A percentile compares a stretch with the other conserved stretches of the same genome.
phyloP scores from a whole-genome alignment of 2,113 vertebrate species.

The Coptodon bakossiorum region DNA sequence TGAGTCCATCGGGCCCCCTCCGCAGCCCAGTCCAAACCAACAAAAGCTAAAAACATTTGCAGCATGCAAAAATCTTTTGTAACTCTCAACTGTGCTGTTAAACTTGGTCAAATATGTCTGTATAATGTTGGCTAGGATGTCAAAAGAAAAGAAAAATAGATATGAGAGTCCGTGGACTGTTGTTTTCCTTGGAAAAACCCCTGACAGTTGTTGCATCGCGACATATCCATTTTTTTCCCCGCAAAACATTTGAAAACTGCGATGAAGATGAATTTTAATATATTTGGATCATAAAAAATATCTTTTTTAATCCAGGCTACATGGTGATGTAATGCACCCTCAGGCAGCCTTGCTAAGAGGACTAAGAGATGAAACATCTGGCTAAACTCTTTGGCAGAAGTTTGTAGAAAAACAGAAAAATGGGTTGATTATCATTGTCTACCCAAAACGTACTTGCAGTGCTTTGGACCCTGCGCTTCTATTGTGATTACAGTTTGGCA shows the following conservation, averaged over 20 bases:
- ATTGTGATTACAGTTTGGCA: background rate
- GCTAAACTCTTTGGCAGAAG: background rate
- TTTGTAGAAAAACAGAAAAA: background rate
- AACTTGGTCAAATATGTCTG: background rate
- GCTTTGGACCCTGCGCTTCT: background rate
- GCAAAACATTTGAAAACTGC: background rate
- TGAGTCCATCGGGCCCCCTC: background rate
- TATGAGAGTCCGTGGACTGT: background rate
- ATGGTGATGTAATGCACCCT: background rate
- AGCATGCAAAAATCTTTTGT: background rate
- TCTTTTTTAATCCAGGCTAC: background rate
- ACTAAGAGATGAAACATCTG: background rate
- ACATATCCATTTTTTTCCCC: background rate
- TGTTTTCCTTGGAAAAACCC: background rate
- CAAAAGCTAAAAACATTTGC: slow-evolving; percentile 12
- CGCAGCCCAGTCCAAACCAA: background rate
- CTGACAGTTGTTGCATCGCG: background rate
- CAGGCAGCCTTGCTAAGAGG: background rate
- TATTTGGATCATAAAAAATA: background rate
- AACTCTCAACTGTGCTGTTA: background rate
- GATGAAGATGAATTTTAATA: background rate
- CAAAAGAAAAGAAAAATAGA: background rate
- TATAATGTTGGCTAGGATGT: background rate
- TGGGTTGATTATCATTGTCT: background rate
- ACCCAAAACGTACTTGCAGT: background rate